Conservation (phyloP, 2,888 invertebrate species). For the Scaptomyza caliginosa region DNA sequence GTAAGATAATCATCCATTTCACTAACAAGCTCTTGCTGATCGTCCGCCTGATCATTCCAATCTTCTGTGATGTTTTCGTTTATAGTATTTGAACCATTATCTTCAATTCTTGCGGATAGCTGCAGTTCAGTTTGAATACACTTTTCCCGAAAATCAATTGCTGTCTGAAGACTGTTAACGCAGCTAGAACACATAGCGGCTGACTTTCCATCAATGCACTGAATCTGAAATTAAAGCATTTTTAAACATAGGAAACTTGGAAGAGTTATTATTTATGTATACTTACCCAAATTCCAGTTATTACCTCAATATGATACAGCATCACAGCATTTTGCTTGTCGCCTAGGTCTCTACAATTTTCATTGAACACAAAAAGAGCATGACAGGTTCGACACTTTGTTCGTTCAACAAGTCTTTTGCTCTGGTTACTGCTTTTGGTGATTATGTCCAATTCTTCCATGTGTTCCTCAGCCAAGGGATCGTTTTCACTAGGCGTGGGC, state of each 20-base stretch:
- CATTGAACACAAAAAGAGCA: conserved; percentile 12
- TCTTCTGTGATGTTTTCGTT: conserved; percentile 9
- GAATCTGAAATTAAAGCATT: conserved; percentile 29
- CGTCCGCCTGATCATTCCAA: background rate
- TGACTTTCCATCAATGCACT: conserved; percentile 22
- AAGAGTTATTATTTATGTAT: background rate
- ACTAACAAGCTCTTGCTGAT: background rate
- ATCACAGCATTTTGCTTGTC: conserved; percentile 52
- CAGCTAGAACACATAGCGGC: conserved; percentile 44
- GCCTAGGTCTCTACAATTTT: conserved; percentile 41
- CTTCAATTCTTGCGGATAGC: background rate
- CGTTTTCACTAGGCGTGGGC: conserved; percentile 22
- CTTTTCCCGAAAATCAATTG: conserved; percentile 56
- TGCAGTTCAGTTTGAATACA: conserved; percentile 54
- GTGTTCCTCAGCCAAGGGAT: conserved; percentile 44
- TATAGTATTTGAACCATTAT: background rate
- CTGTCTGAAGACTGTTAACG: conserved; percentile 35
- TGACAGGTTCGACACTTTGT: conserved; percentile 57
- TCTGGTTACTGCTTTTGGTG: background rate
- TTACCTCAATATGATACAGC: conserved; percentile 65
- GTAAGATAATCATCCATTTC: conserved; percentile 10
- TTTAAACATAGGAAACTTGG: background rate
- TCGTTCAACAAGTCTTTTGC: background rate
- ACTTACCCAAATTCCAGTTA: conserved; percentile 66
- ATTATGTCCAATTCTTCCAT: background rate